Percentiles rank a stretch among this genome's conserved stretches.
phyloP scores from a whole-genome alignment of 2,888 invertebrate species.

The Psococerastis gibbosa region DNA sequence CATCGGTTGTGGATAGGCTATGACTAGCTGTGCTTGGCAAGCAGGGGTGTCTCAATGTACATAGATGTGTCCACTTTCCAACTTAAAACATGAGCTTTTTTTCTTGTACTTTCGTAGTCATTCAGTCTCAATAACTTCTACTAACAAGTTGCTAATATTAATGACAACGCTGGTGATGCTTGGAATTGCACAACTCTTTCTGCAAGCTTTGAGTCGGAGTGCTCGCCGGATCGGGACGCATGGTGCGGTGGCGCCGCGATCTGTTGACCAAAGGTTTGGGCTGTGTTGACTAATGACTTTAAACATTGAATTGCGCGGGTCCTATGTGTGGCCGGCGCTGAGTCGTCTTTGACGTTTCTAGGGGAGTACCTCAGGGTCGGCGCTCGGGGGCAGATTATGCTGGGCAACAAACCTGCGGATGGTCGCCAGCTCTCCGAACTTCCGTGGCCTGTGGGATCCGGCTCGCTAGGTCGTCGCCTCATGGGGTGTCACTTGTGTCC shows the following conservation, averaged over 20 bases:
- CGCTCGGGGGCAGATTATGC: conserved; percentile 8
- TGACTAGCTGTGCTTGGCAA: not conserved
- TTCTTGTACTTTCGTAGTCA: conserved; percentile 5
- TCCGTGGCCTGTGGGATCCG: not conserved
- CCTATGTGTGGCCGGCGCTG: not conserved
- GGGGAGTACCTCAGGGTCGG: conserved; percentile 8
- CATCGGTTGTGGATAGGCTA: not conserved
- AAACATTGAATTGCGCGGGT: no score
- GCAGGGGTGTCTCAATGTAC: not conserved
- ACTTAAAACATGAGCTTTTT: conserved; percentile 10
- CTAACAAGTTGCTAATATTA: conserved; percentile 10
- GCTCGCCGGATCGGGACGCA: no score
- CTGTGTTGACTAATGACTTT: not conserved
- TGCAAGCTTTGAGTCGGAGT: not conserved
- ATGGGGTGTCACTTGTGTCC: conserved; percentile 8
- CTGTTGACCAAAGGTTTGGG: not conserved
- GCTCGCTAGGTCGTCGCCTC: not conserved
- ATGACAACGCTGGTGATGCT: conserved; percentile 9
- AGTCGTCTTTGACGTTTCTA: conserved; percentile 7
- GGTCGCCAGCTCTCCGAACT: conserved; percentile 2
- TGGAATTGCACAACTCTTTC: conserved; percentile 1
- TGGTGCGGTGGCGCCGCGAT: not conserved
- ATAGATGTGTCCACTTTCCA: conserved; percentile 3
- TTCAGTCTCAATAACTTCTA: not conserved
- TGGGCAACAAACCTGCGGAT: conserved; percentile 7